phyloP scores from a whole-genome alignment of 2,888 invertebrate genomes.

The Leucophenga montana region DNA sequence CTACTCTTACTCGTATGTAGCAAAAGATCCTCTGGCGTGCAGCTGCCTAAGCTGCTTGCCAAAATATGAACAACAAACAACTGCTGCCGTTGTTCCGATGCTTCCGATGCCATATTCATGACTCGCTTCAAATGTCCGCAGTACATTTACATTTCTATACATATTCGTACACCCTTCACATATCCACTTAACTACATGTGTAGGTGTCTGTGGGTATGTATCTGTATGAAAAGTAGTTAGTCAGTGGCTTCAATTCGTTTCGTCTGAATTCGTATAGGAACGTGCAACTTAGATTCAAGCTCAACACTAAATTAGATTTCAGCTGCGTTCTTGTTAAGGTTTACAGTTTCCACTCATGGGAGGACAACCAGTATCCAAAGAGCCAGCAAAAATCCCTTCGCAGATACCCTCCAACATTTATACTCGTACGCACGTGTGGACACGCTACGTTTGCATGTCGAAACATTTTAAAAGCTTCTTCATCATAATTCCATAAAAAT shows the following conservation, averaged over 20 bases:
- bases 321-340: constrained; percentile 5
- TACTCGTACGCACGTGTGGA: constrained; percentile 30
- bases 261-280: background rate
- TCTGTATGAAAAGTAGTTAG: background rate
- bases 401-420: constrained; percentile 10
- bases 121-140: constrained; percentile 1
- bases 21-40: constrained; percentile 7
- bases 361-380: background rate
- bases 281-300: constrained; percentile 14
- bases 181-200: background rate
- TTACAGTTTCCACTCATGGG: background rate
- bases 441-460: constrained; percentile 27
- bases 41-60: constrained; percentile 7
- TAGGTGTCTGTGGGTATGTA: too few relatives aligned
- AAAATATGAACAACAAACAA: background rate
- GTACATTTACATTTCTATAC: background rate
- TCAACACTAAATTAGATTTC: constrained; percentile 19
- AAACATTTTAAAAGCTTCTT: constrained; percentile 58
- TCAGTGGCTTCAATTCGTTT: constrained; percentile 3
- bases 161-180: constrained; percentile 17
- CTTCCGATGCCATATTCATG: too few relatives aligned
- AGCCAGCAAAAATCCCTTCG: background rate
- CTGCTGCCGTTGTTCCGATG: too few relatives aligned
- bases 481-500: constrained; percentile 54
- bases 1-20: background rate